Evolutionary conservation across 2,113 vertebrate genomes (phyloP).

Genomic region (Notiomystis cincta): DNA sequence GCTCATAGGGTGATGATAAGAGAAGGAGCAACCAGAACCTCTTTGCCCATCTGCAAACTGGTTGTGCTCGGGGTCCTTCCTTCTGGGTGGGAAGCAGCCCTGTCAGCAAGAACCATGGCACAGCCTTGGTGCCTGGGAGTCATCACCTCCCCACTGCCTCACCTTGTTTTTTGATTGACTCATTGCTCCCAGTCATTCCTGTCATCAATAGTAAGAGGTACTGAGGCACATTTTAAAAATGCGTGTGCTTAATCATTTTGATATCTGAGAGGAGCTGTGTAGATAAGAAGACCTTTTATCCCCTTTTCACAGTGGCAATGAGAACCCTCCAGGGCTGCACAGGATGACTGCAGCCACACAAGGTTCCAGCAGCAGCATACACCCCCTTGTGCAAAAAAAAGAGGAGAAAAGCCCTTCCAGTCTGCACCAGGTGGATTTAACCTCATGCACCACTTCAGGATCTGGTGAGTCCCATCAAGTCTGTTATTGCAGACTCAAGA

Average conservation of each 20-base stretch:
- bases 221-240: neutral
- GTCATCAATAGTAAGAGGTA: neutral
- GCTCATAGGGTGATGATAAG: rapidly evolving
- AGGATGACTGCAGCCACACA: neutral
- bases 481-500: neutral
- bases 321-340: neutral
- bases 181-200: neutral
- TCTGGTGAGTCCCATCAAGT: neutral
- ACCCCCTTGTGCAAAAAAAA: rapidly evolving
- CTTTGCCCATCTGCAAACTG: neutral
- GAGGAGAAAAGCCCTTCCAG: neutral
- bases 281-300: slow-evolving; percentile 2
- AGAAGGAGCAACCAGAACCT: neutral
- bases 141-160: neutral
- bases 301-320: neutral
- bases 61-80: neutral
- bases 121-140: neutral
- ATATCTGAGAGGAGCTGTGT: neutral
- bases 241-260: neutral
- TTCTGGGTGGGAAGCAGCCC: neutral
- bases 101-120: neutral
- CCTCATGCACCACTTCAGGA: rapidly evolving
- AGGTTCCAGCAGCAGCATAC: neutral
- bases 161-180: slow-evolving; percentile 12
- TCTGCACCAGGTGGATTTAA: neutral